A percentile compares a stretch with the other conserved stretches of the same genome.
These are phyloP conservation scores for Danaus melanippus DNA, from an alignment of 1,140 invertebrate genomes.

Conservation along the genomic window DNA sequence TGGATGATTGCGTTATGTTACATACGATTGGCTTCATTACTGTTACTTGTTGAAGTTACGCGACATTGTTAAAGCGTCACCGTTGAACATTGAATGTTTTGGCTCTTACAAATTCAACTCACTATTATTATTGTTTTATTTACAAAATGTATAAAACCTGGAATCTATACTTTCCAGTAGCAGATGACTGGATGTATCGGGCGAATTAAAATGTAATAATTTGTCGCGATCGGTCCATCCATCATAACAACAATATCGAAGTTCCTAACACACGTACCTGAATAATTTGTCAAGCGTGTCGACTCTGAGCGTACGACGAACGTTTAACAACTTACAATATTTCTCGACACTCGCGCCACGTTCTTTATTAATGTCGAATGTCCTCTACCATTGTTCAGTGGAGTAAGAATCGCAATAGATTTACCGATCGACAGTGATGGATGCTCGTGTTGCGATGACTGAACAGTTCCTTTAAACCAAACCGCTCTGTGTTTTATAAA, in stretches of 20 bases:
- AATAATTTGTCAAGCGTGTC: constrained; percentile 66
- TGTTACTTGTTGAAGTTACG: too few relatives aligned
- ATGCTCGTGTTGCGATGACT: constrained; percentile 15
- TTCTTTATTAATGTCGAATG: constrained; percentile 19
- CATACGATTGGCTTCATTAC: too few relatives aligned
- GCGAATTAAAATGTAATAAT: constrained; percentile 40
- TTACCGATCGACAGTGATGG: constrained; percentile 30
- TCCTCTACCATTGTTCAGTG: constrained; percentile 3
- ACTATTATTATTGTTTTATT: too few relatives aligned
- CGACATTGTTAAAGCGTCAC: too few relatives aligned
- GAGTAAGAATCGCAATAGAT: constrained; percentile 6
- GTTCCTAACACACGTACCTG: constrained; percentile 64
- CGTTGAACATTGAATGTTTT: too few relatives aligned
- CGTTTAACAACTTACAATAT: constrained; percentile 42
- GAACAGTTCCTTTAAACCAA: constrained; percentile 7
- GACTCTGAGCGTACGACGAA: constrained; percentile 36
- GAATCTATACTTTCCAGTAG: too few relatives aligned
- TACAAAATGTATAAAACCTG: too few relatives aligned
- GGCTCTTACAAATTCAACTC: too few relatives aligned
- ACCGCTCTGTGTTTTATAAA: constrained; percentile 16
- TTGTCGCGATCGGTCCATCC: constrained; percentile 57
- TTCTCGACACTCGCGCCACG: constrained; percentile 33
- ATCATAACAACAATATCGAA: constrained; percentile 60
- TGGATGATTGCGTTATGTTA: too few relatives aligned
- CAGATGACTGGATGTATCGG: too few relatives aligned